A percentile compares a stretch with the other conserved stretches of the same genome.
These are phyloP conservation scores for Petaurus breviceps DNA, from an alignment of 2,113 vertebrate genomes.

Conservation along the genomic window DNA sequence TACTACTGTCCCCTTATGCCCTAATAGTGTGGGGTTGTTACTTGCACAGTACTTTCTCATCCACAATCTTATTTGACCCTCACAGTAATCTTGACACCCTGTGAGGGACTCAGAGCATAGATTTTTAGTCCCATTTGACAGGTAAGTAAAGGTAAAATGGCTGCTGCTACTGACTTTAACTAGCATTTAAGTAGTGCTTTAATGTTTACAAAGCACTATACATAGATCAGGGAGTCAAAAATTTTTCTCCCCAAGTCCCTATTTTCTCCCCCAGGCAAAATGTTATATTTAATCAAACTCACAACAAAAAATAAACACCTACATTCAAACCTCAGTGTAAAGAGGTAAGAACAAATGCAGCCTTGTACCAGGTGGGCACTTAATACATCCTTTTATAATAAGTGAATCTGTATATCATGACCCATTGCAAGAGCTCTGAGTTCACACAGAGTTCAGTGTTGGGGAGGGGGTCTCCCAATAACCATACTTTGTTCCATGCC, in stretches of 20 bases:
- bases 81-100: too few relatives aligned
- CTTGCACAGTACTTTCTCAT: too few relatives aligned
- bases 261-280: neutral
- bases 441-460: neutral
- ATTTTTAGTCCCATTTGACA: too few relatives aligned
- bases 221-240: neutral
- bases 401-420: neutral
- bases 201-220: too few relatives aligned
- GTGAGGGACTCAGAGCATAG: too few relatives aligned
- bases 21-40: too few relatives aligned
- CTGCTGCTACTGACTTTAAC: too few relatives aligned
- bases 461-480: neutral
- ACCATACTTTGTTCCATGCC: neutral
- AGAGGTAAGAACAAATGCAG: neutral
- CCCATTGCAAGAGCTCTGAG: neutral
- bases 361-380: neutral
- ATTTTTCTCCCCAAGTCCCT: neutral
- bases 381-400: neutral
- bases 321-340: neutral
- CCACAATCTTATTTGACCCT: too few relatives aligned
- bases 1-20: too few relatives aligned
- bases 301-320: neutral
- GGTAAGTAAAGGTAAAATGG: too few relatives aligned
- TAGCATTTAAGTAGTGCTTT: too few relatives aligned
- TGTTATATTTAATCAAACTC: neutral